A percentile compares a stretch with the other conserved stretches of the same genome.
Evolutionary conservation across 2,888 invertebrate species (phyloP).

Genomic region (Fragum sueziense): DNA sequence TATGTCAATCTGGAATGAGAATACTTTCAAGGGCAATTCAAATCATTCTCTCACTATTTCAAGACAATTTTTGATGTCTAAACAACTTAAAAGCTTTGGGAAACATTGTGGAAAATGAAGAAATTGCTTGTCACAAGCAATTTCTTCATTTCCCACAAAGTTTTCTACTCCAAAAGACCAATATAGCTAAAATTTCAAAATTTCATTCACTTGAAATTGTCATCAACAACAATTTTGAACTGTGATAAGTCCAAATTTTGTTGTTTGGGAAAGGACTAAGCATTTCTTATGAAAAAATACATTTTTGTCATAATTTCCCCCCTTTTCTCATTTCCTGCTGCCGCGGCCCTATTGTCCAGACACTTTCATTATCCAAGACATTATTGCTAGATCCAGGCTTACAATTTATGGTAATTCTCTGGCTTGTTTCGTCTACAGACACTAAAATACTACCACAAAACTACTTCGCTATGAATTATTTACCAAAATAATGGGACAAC

Average conservation of each 20-base stretch:
- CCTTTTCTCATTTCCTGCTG: not conserved
- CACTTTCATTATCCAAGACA: slow-evolving; percentile 21
- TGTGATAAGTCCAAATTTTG: not conserved
- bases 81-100: too few relatives aligned
- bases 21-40: too few relatives aligned
- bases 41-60: too few relatives aligned
- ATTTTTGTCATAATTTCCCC: too few relatives aligned
- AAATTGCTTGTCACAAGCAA: not conserved
- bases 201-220: not conserved
- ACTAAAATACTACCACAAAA: slow-evolving; percentile 19
- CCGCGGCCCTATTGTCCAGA: slow-evolving; percentile 9
- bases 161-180: not conserved
- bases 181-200: too few relatives aligned
- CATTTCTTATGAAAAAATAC: too few relatives aligned
- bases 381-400: slow-evolving; percentile 23
- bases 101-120: not conserved
- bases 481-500: slow-evolving; percentile 18
- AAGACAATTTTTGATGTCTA: too few relatives aligned
- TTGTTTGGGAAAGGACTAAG: not conserved
- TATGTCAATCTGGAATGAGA: too few relatives aligned
- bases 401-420: slow-evolving; percentile 22
- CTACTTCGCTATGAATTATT: slow-evolving; percentile 23
- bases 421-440: slow-evolving; percentile 21
- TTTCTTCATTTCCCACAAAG: not conserved
- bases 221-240: not conserved